phyloP scores from a whole-genome alignment of 2,888 invertebrate species.

The Antheraea yamamai region DNA sequence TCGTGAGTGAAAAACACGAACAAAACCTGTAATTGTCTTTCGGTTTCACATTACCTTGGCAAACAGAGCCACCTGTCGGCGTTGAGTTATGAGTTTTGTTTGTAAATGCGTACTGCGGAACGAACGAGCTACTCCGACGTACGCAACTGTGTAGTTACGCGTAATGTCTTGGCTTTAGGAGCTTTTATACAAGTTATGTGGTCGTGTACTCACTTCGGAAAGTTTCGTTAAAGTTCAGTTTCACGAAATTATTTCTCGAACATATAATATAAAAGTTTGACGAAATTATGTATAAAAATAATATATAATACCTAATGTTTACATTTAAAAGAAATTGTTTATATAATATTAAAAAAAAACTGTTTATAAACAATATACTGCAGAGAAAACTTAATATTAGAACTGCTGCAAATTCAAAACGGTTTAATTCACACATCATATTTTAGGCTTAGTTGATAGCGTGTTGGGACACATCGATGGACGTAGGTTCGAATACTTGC shows the following conservation, averaged over 20 bases:
- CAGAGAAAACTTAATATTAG: too few species aligned
- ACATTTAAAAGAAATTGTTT: too few species aligned
- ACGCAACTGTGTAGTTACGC: conserved; percentile 8
- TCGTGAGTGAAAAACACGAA: not conserved
- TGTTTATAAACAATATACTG: too few species aligned
- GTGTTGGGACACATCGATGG: too few species aligned
- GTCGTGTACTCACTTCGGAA: not conserved
- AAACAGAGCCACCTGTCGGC: conserved; percentile 15
- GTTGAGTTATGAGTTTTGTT: conserved; percentile 18
- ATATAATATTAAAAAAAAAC: too few species aligned
- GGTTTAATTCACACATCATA: too few species aligned
- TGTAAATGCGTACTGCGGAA: conserved; percentile 9
- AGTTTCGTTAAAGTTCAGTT: not conserved
- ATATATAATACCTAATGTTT: too few species aligned
- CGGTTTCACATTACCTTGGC: conserved; percentile 10
- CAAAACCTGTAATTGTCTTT: conserved; percentile 19
- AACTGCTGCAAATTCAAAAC: too few species aligned
- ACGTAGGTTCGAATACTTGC: too few species aligned
- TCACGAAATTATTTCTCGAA: not conserved
- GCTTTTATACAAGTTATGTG: conserved; percentile 2
- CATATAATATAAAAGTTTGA: too few species aligned
- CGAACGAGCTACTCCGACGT: not conserved
- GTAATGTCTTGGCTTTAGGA: conserved; percentile 1
- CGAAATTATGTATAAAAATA: too few species aligned
- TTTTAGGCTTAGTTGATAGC: too few species aligned